phyloP scores from a whole-genome alignment of 2,113 vertebrate species.

The Halichoerus grypus region DNA sequence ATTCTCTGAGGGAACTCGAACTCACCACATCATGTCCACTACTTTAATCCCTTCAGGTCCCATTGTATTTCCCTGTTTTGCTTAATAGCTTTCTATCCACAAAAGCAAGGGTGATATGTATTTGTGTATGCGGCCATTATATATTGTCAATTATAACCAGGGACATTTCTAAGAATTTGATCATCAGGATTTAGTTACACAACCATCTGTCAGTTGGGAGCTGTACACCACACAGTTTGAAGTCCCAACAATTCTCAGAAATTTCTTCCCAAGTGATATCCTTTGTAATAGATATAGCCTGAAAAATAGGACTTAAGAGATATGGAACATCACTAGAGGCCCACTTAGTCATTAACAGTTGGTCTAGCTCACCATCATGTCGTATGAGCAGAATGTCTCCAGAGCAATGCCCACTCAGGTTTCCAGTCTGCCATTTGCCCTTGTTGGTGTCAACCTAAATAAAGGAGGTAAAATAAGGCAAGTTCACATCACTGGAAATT shows the following conservation, averaged over 20 bases:
- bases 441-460: not conserved
- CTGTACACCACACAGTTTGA: not conserved
- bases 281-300: not conserved
- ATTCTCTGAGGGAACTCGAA: not conserved
- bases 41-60: too few relatives aligned
- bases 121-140: not conserved
- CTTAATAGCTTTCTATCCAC: not conserved
- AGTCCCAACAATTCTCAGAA: not conserved
- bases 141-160: not conserved
- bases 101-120: not conserved
- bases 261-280: not conserved
- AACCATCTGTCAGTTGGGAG: not conserved
- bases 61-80: not conserved
- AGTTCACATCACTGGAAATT: not conserved
- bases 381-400: not conserved
- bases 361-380: not conserved
- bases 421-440: not conserved
- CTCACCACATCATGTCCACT: not conserved
- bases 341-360: not conserved
- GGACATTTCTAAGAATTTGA: not conserved
- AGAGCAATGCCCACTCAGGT: not conserved
- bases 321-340: not conserved
- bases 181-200: not conserved
- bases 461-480: too few relatives aligned
- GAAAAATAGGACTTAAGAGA: not conserved